phyloP scores from a whole-genome alignment of 2,888 invertebrate genomes.

The Thyatira batis region DNA sequence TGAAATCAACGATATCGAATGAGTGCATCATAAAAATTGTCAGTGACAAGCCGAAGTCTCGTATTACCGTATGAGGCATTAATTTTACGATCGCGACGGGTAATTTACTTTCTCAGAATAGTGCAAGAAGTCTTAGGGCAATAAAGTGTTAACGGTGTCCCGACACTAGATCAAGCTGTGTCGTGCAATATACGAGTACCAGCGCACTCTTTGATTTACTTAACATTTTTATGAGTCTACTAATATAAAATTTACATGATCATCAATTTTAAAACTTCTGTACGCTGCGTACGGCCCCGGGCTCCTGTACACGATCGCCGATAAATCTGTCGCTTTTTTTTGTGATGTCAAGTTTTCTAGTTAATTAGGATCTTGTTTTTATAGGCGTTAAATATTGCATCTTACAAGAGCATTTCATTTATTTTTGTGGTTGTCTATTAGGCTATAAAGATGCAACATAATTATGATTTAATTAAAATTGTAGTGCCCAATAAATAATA shows the following conservation, averaged over 20 bases:
- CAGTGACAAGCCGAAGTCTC: conserved; percentile 68
- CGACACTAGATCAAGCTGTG: conserved; percentile 52
- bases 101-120: conserved; percentile 78
- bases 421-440: background rate
- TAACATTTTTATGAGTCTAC: conserved; percentile 65
- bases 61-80: conserved; percentile 72
- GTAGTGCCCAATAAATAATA: background rate
- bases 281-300: conserved; percentile 47
- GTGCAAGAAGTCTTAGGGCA: conserved; percentile 68
- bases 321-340: conserved; percentile 66
- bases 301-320: conserved; percentile 47
- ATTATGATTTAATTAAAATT: background rate
- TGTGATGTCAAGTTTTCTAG: conserved; percentile 36
- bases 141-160: conserved; percentile 71
- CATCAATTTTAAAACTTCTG: conserved; percentile 74
- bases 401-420: background rate
- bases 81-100: conserved; percentile 72
- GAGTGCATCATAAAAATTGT: conserved; percentile 74
- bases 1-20: conserved; percentile 52
- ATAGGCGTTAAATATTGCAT: conserved; percentile 2
- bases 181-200: conserved; percentile 43
- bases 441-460: background rate
- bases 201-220: conserved; percentile 65
- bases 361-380: conserved; percentile 3
- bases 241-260: conserved; percentile 74